Evolutionary conservation across 2,113 vertebrate species (phyloP).

Genomic region (Calypte anna): DNA sequence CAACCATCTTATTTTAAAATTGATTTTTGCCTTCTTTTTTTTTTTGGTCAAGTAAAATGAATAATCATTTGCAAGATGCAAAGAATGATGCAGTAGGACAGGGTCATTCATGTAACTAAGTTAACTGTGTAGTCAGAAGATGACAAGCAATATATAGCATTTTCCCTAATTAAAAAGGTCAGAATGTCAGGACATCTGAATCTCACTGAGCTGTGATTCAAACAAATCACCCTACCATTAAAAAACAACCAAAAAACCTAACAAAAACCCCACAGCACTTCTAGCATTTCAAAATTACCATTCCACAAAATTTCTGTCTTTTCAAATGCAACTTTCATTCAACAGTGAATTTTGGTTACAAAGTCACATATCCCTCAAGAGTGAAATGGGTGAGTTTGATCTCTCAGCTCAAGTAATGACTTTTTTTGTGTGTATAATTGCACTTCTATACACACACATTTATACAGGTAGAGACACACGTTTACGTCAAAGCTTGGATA

Average conservation of each 20-base stretch:
- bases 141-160: neutral
- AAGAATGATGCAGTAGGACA: neutral
- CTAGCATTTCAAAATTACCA: neutral
- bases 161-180: neutral
- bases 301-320: neutral
- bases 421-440: neutral
- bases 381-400: neutral
- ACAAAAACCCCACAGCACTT: too few species aligned
- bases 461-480: neutral
- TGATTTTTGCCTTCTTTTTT: neutral
- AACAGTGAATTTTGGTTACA: neutral
- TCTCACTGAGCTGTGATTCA: neutral
- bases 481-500: neutral
- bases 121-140: neutral
- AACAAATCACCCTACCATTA: neutral
- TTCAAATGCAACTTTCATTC: neutral
- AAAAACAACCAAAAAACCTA: too few species aligned
- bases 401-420: neutral
- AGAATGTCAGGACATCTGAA: neutral
- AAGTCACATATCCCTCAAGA: neutral
- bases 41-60: neutral
- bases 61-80: neutral
- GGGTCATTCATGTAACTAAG: neutral
- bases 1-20: neutral
- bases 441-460: fast-evolving